These are phyloP conservation scores for Lasioglossum figueresi DNA, from an alignment of 2,888 invertebrate species.

Conservation along the genomic window DNA sequence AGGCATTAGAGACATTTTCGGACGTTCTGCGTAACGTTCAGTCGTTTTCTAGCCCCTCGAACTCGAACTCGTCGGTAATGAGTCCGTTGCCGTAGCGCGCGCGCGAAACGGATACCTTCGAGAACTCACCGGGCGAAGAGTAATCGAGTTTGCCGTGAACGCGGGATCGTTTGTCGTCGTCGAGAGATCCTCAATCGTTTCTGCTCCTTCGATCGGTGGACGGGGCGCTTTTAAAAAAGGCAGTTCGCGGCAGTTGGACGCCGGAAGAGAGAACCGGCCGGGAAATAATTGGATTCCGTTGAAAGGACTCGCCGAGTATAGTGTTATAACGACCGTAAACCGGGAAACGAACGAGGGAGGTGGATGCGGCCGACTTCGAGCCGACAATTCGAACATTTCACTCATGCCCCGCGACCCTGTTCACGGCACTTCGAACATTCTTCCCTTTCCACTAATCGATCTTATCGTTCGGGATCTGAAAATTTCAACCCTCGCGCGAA, in stretches of 20 bases:
- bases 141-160: conserved; percentile 67
- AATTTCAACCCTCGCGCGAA: not conserved
- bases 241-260: conserved; percentile 13
- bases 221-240: conserved; percentile 41
- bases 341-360: not conserved
- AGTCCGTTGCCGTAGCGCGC: conserved; percentile 40
- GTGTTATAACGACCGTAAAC: conserved; percentile 42
- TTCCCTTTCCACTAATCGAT: not conserved
- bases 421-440: not conserved
- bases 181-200: conserved; percentile 47
- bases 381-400: conserved; percentile 38
- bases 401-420: not conserved
- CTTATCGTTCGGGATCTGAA: not conserved
- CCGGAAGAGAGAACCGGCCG: not conserved
- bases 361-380: conserved; percentile 28
- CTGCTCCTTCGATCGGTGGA: conserved; percentile 42
- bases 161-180: conserved; percentile 63
- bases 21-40: conserved; percentile 32
- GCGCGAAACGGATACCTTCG: conserved; percentile 50
- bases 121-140: conserved; percentile 59
- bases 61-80: conserved; percentile 52
- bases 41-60: not conserved
- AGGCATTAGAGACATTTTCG: conserved; percentile 24
- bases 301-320: conserved; percentile 24
- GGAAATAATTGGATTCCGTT: conserved; percentile 62